A percentile compares a stretch with the other conserved stretches of the same genome.
phyloP scores from a whole-genome alignment of 2,113 vertebrate genomes.

The Gymnogyps californianus region DNA sequence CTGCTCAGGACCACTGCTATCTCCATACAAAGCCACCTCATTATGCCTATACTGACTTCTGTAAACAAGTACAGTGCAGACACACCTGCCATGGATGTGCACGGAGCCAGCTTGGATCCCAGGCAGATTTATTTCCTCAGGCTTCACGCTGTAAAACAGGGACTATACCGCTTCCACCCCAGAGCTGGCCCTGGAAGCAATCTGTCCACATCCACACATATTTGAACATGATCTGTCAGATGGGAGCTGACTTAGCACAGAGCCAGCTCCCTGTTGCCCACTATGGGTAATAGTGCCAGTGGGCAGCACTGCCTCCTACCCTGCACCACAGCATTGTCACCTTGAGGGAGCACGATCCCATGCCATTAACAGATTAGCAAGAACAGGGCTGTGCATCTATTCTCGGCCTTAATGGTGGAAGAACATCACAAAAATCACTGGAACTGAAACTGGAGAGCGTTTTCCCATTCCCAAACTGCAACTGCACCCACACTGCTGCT shows the following conservation, averaged over 20 bases:
- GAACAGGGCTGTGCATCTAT: background rate
- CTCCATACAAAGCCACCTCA: background rate
- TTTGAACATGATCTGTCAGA: background rate
- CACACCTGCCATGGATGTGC: background rate
- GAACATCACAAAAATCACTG: background rate
- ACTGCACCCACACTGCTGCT: background rate
- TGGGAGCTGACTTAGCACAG: background rate
- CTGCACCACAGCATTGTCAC: background rate
- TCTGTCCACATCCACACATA: background rate
- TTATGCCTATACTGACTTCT: background rate
- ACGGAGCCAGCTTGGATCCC: rapidly evolving
- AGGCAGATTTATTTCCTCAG: background rate
- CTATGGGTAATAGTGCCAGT: too few relatives aligned
- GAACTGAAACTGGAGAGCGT: background rate
- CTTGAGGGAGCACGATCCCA: background rate
- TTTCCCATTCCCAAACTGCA: background rate
- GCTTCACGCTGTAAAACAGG: background rate
- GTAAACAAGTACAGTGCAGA: background rate
- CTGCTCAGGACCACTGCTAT: background rate
- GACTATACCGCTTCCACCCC: background rate
- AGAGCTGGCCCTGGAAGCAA: background rate
- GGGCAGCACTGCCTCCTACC: background rate
- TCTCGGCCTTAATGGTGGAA: background rate
- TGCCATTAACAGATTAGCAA: background rate
- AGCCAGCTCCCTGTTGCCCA: background rate